Percentiles rank a stretch among this genome's conserved stretches.
These are phyloP conservation scores for Carapus acus DNA, from an alignment of 2,797 vertebrate genomes.

Conservation along the genomic window DNA sequence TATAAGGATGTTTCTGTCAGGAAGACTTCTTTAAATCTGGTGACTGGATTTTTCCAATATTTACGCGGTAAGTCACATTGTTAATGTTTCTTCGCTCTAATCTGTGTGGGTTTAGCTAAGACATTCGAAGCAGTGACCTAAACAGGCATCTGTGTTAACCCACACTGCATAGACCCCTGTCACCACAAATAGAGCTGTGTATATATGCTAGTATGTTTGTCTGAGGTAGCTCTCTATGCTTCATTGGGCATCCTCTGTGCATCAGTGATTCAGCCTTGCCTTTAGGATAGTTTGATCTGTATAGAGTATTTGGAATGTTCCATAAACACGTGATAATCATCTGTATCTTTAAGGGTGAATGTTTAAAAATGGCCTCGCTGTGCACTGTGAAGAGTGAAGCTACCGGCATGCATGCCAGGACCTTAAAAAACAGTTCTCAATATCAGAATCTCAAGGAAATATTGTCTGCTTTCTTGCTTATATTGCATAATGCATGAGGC, in stretches of 20 bases:
- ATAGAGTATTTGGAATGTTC: conserved; percentile 45
- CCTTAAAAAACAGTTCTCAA: conserved; percentile 28
- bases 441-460: conserved; percentile 30
- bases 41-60: conserved; percentile 81
- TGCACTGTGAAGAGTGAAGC: conserved; percentile 47
- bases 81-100: background rate
- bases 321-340: conserved; percentile 61
- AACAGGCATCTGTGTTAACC: conserved; percentile 53
- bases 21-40: conserved; percentile 76
- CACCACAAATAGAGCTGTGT: conserved; percentile 33
- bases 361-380: conserved; percentile 67
- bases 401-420: conserved; percentile 42
- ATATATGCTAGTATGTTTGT: conserved; percentile 13
- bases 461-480: conserved; percentile 33
- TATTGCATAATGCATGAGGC: conserved; percentile 65
- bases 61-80: conserved; percentile 76
- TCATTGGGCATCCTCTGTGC: conserved; percentile 64
- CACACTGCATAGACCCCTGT: conserved; percentile 42
- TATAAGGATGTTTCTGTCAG: conserved; percentile 74
- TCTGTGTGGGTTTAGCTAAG: conserved; percentile 30
- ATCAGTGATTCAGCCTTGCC: conserved; percentile 68
- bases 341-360: conserved; percentile 59
- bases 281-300: conserved; percentile 51
- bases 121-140: conserved; percentile 22
- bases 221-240: conserved; percentile 45